phyloP scores from a whole-genome alignment of 2,888 invertebrate genomes.

The Orthonevra nobilis region DNA sequence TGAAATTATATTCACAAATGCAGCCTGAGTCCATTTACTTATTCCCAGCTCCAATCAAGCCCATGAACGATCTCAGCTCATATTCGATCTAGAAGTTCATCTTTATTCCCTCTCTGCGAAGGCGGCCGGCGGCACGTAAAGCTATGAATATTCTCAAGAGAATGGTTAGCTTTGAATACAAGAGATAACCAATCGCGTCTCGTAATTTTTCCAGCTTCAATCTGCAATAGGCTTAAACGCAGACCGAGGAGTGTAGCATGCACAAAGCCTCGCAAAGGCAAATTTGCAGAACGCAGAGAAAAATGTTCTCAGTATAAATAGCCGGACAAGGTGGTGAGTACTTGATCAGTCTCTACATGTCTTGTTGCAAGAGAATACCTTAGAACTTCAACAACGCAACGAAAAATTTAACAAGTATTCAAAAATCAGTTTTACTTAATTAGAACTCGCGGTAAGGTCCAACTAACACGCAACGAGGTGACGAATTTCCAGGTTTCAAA shows the following conservation, averaged over 20 bases:
- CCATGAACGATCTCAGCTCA: background rate
- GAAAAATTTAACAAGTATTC: too few species aligned
- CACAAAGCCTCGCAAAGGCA: conserved; percentile 6
- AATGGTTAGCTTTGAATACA: conserved; percentile 41
- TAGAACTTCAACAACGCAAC: background rate
- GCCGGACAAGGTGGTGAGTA: conserved; percentile 38
- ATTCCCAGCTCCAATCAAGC: conserved; percentile 12
- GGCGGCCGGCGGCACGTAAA: conserved; percentile 3
- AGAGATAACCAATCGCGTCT: conserved; percentile 75
- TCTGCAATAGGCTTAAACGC: conserved; percentile 71
- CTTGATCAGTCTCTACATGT: conserved; percentile 59
- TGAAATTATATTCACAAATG: too few species aligned
- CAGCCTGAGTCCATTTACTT: too few species aligned
- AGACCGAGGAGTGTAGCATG: background rate
- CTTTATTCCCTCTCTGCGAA: conserved; percentile 6
- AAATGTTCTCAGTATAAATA: conserved; percentile 67
- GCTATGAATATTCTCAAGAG: conserved; percentile 48
- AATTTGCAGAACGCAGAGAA: conserved; percentile 21
- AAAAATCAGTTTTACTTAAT: background rate
- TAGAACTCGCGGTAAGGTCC: too few species aligned
- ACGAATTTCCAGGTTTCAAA: conserved; percentile 12
- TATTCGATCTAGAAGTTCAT: conserved; percentile 25
- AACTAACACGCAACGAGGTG: conserved; percentile 1
- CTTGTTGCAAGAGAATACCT: conserved; percentile 54
- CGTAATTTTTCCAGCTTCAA: conserved; percentile 77